Evolutionary conservation across 2,888 invertebrate species (phyloP), one percentile per base, ranked within the genome.

Genomic region (Carpatolechia fugitivella): DNA sequence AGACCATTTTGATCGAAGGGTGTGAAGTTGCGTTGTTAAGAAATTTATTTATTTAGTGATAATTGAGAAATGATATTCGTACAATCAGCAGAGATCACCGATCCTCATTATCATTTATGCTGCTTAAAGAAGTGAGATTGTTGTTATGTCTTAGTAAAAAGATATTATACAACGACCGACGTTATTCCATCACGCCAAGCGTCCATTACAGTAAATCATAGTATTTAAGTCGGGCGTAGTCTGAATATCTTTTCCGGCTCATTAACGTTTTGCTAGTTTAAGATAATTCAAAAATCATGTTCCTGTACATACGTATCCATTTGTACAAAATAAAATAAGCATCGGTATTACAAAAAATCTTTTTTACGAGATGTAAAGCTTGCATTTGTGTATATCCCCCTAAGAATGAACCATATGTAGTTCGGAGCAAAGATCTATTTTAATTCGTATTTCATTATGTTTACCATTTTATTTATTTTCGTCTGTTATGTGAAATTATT

Each of bases 361-460:
- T 52, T 3, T 41, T 14, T 13, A 47, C 16, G 18, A 41, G 18
- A 31, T 13, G 30, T 47, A 30, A 31, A 31, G 16, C 30, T 47
- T 51, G 56, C 47, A 54, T 54, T 49, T 49, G 38, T 54, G 33
- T 40, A 54, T 31, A 31, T 35, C 33, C 48, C 24, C 24, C 24
- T 24, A 24, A 24, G 24, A 3, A 48, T 56, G 30, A 30, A 62
- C 11, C n/a, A 29, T 18, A 59, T 60, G 62, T 54, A 55, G 56
- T 61, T 63, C 68, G 76, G 76, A 76, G 66, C 64, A 66, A 58
- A 69, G 72, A 76, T 76, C 76, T 76, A 72, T 58, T 40, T 59
- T 18, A 18, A 41, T 10, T 41, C 18, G 18, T 40, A 40, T 40
- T 10, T 41, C 40, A 20, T 24, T 24, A n/a, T n/a, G 38, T 16